A percentile compares a stretch with the other conserved stretches of the same genome.
phyloP scores from a whole-genome alignment of 2,113 vertebrate genomes.

The Sinosuthora webbiana region DNA sequence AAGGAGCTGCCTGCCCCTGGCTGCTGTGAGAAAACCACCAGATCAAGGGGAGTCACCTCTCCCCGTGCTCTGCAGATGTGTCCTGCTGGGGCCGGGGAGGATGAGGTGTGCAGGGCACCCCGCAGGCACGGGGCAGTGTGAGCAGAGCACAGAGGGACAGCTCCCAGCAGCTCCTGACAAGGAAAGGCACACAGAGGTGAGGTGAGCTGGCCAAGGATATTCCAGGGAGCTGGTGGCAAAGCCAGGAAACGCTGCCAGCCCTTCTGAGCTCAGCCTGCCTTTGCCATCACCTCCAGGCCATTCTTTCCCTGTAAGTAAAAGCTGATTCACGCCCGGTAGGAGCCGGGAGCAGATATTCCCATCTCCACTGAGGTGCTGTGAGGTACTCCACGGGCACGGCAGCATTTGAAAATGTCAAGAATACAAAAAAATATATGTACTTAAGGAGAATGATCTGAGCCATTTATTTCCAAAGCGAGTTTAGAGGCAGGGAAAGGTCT shows the following conservation, averaged over 20 bases:
- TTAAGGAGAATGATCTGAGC: neutral
- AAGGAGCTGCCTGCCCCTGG: neutral
- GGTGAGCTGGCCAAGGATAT: conserved; percentile 16
- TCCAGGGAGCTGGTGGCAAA: conserved; percentile 39
- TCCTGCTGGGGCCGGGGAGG: neutral
- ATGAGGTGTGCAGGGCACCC: neutral
- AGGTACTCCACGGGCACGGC: neutral
- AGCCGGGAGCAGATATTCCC: conserved; percentile 16
- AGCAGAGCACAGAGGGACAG: neutral
- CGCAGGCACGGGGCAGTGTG: neutral
- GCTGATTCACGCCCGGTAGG: conserved; percentile 43
- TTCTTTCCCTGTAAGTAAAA: conserved; percentile 36
- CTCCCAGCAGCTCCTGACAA: neutral
- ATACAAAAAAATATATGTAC: neutral
- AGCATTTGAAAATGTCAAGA: neutral
- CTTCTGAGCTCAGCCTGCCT: conserved; percentile 36
- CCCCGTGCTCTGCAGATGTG: neutral
- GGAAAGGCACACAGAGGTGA: conserved; percentile 36
- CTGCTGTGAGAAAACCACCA: neutral
- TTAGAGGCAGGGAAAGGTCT: neutral
- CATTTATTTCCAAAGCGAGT: neutral
- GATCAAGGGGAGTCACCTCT: neutral
- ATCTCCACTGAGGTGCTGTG: neutral
- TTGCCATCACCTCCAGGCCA: conserved; percentile 62
- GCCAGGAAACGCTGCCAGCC: conserved; percentile 50